phyloP scores from a whole-genome alignment of 2,113 vertebrate genomes.

The Menidia beryllina region DNA sequence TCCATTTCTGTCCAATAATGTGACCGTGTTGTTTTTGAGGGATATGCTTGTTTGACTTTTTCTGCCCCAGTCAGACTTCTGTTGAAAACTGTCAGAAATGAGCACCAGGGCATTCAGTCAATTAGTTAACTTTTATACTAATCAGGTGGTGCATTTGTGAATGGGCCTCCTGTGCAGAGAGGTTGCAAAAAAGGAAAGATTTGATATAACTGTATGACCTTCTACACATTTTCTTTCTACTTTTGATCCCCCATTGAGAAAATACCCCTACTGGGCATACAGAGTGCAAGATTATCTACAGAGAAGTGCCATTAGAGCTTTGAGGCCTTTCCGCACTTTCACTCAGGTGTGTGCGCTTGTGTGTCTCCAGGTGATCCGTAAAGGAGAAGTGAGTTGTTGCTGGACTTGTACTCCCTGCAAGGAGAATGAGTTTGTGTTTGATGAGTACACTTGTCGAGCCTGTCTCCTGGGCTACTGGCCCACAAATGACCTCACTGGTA shows the following conservation, averaged over 20 bases:
- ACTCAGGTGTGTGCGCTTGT: constrained; percentile 12
- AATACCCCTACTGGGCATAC: constrained; percentile 18
- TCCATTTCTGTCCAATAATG: not conserved
- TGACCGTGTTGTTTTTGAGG: not conserved
- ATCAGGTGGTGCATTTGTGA: not conserved
- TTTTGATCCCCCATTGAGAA: constrained; percentile 28
- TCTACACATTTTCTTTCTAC: not conserved
- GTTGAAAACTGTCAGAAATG: no score
- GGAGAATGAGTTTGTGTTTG: constrained; percentile 95
- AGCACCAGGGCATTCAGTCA: no score
- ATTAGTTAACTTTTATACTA: not conserved
- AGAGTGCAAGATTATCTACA: constrained; percentile 64
- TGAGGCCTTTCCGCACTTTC: constrained; percentile 44
- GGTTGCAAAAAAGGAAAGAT: not conserved
- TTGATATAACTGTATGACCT: not conserved
- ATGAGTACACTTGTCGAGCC: constrained; percentile 96
- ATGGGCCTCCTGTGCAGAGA: not conserved
- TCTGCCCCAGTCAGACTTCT: not conserved
- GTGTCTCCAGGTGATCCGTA: constrained; percentile 91
- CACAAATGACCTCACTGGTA: constrained; percentile 92
- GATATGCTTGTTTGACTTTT: not conserved
- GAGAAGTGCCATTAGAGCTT: constrained; percentile 50
- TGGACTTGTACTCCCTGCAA: constrained; percentile 99
- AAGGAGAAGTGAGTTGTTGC: constrained; percentile 98
- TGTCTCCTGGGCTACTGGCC: constrained; percentile 96